Evolutionary conservation across 1,140 invertebrate genomes (phyloP).

Genomic region (Asobara japonica): DNA sequence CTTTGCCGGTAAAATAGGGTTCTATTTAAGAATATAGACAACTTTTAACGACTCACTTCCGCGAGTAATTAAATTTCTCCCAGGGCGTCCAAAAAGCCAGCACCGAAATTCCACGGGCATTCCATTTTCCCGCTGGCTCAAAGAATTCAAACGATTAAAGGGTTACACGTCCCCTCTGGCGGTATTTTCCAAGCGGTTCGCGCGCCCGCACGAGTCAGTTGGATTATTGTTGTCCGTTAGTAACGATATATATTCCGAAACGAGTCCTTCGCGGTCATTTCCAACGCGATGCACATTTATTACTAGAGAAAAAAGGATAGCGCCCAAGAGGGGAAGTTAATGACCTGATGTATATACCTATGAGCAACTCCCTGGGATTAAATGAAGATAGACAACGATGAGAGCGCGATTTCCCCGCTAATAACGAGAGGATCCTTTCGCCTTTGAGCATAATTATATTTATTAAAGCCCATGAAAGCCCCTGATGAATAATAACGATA

Average conservation of each 20-base stretch:
- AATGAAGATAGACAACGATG: conserved; percentile 5
- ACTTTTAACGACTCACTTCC: conserved; percentile 36
- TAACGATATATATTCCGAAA: not conserved
- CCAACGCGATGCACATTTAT: conserved; percentile 38
- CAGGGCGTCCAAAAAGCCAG: conserved; percentile 14
- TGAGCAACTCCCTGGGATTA: not conserved
- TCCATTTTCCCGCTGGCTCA: conserved; percentile 30
- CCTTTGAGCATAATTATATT: not conserved
- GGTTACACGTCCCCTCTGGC: conserved; percentile 25
- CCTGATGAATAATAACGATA: not conserved
- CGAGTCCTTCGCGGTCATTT: conserved; percentile 35
- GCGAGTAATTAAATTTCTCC: conserved; percentile 46
- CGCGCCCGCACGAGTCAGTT: not conserved
- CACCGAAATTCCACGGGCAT: conserved; percentile 24
- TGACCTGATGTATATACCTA: conserved; percentile 13
- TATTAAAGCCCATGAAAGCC: not conserved
- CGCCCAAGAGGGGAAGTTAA: conserved; percentile 1
- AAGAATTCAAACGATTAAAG: conserved; percentile 47
- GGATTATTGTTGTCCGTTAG: not conserved
- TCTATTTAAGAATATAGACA: too few species aligned
- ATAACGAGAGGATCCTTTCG: conserved; percentile 1
- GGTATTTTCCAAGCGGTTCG: not conserved
- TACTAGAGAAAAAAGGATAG: conserved; percentile 19
- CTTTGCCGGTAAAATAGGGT: too few species aligned
- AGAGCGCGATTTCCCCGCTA: conserved; percentile 4